Percentiles rank a stretch among this genome's conserved stretches.
phyloP scores from a whole-genome alignment of 2,888 invertebrate genomes.

The Melikaiella ostensackeni region DNA sequence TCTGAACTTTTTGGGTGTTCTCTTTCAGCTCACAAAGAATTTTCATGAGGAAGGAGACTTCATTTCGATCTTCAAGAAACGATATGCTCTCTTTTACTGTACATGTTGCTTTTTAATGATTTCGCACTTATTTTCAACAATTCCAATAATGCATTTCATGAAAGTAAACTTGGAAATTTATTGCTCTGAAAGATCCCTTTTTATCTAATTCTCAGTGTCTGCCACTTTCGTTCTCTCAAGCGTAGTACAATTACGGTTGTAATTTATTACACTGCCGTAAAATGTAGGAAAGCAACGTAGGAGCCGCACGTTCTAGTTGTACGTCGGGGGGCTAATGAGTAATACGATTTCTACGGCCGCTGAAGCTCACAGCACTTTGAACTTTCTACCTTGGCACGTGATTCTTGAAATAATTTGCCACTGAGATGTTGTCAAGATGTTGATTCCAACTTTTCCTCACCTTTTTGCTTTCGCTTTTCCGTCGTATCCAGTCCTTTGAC shows the following conservation, averaged over 20 bases:
- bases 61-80: too few relatives aligned
- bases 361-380: constrained; percentile 24
- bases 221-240: constrained; percentile 32
- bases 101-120: background rate
- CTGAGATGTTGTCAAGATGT: background rate
- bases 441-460: background rate
- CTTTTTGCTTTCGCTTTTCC: background rate
- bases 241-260: constrained; percentile 39
- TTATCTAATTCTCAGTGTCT: constrained; percentile 34
- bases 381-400: constrained; percentile 6
- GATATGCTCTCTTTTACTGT: background rate
- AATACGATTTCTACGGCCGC: constrained; percentile 32
- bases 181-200: constrained; percentile 20
- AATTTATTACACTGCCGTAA: constrained; percentile 33
- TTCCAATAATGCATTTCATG: background rate
- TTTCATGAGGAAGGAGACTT: too few relatives aligned
- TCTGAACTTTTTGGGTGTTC: too few relatives aligned
- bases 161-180: constrained; percentile 21
- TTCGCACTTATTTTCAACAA: background rate
- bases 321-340: constrained; percentile 32
- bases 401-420: constrained; percentile 29
- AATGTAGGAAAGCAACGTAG: constrained; percentile 35
- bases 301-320: constrained; percentile 31
- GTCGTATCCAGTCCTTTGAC: background rate
- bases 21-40: too few relatives aligned